These are phyloP conservation scores for Mantis religiosa DNA, from an alignment of 2,888 invertebrate species.

Conservation along the genomic window DNA sequence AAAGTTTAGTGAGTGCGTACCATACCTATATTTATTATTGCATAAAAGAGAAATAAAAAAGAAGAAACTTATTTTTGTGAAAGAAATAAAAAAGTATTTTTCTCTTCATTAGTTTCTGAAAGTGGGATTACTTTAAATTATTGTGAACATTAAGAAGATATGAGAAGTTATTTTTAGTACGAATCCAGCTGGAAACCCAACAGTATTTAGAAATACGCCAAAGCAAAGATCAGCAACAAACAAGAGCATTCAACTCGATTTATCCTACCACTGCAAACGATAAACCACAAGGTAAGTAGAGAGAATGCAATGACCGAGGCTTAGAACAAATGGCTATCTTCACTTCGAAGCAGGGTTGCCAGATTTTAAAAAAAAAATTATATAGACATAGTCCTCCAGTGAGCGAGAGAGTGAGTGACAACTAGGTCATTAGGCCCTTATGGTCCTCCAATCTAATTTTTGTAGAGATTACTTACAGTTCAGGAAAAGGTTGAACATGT, in stretches of 20 bases:
- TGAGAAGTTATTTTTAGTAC: slow-evolving; percentile 14
- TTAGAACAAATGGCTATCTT: too few relatives aligned
- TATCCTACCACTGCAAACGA: not conserved
- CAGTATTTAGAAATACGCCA: slow-evolving; percentile 10
- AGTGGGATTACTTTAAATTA: slow-evolving; percentile 4
- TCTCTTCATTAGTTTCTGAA: slow-evolving; percentile 2
- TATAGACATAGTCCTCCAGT: too few relatives aligned
- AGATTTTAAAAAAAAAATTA: too few relatives aligned
- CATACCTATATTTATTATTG: not conserved
- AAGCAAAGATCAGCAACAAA: not conserved
- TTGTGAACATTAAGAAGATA: slow-evolving; percentile 4
- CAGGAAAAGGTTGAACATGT: too few relatives aligned
- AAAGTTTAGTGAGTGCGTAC: not conserved
- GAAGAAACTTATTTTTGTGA: slow-evolving; percentile 12
- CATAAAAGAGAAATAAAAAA: not conserved
- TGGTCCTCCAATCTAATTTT: too few relatives aligned
- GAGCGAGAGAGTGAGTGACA: too few relatives aligned
- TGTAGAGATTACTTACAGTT: too few relatives aligned
- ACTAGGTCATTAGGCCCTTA: too few relatives aligned
- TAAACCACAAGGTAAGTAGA: not conserved
- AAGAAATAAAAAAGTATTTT: slow-evolving; percentile 12
- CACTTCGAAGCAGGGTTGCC: too few relatives aligned
- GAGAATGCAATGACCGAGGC: too few relatives aligned
- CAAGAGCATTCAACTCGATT: not conserved
- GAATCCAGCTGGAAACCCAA: not conserved